These are phyloP conservation scores for Seira musarum DNA, from an alignment of 2,888 invertebrate genomes.

Conservation along the genomic window DNA sequence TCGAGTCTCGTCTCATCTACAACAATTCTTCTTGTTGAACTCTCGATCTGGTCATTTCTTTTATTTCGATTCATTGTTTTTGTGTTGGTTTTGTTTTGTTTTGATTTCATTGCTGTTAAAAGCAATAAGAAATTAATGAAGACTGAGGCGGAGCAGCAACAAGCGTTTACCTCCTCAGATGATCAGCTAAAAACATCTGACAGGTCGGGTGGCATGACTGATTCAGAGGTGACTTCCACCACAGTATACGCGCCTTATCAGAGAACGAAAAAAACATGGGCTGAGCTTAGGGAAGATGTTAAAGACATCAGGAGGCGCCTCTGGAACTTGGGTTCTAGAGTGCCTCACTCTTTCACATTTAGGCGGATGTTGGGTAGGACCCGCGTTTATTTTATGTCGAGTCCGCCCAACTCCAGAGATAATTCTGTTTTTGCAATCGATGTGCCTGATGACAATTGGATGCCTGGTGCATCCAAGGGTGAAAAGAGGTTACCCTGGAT, in stretches of 20 bases:
- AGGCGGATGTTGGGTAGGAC: slow-evolving; percentile 79
- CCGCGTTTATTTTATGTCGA: slow-evolving; percentile 91
- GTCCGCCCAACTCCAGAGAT: slow-evolving; percentile 91
- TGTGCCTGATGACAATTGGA: slow-evolving; percentile 62
- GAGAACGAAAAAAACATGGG: slow-evolving; percentile 77
- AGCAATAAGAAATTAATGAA: no score
- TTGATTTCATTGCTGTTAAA: no score
- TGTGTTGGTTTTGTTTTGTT: no score
- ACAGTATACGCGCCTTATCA: slow-evolving; percentile 48
- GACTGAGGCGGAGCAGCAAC: slow-evolving; percentile 63
- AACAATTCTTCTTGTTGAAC: no score
- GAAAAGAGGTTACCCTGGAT: slow-evolving; percentile 66
- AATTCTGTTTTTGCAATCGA: slow-evolving; percentile 75
- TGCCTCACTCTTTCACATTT: slow-evolving; percentile 87
- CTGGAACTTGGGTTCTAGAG: slow-evolving; percentile 84
- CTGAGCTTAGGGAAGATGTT: slow-evolving; percentile 85
- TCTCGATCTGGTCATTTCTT: no score
- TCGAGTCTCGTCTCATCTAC: no score
- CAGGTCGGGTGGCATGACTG: slow-evolving; percentile 16
- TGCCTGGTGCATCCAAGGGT: slow-evolving; percentile 27
- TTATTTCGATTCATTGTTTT: no score
- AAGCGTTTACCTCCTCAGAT: slow-evolving; percentile 25
- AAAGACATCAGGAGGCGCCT: slow-evolving; percentile 86
- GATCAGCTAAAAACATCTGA: slow-evolving; percentile 50
- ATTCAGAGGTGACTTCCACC: not conserved